These are phyloP conservation scores for Heliocidaris tuberculata DNA, from an alignment of 35 echinoderm and acorn worm species.

Conservation along the genomic window DNA sequence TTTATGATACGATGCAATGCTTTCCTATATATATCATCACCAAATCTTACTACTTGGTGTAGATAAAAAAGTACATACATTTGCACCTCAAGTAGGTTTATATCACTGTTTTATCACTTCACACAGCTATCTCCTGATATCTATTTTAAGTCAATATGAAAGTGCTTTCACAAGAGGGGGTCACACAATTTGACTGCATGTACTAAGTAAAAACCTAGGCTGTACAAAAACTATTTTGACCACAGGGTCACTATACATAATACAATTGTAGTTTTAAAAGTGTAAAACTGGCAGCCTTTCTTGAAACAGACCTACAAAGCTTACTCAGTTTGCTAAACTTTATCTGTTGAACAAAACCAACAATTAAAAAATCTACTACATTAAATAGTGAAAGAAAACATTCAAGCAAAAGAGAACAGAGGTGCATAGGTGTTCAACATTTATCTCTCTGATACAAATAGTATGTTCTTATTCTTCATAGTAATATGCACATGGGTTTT, in stretches of 20 bases:
- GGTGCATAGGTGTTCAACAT: not conserved
- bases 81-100: not conserved
- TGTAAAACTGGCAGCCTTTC: not conserved
- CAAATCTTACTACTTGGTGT: not conserved
- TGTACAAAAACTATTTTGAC: not conserved
- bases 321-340: not conserved
- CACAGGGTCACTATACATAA: not conserved
- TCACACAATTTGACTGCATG: not conserved
- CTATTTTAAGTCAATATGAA: not conserved
- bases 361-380: not conserved
- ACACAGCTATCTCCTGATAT: not conserved
- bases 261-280: not conserved
- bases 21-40: not conserved
- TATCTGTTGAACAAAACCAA: not conserved
- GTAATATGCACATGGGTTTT: not conserved
- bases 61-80: constrained; percentile 2
- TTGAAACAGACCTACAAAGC: not conserved
- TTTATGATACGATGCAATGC: not conserved
- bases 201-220: not conserved
- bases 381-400: not conserved
- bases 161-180: not conserved
- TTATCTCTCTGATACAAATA: not conserved
- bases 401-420: not conserved
- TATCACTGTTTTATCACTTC: not conserved
- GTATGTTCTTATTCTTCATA: not conserved